Evolutionary conservation across 2,113 vertebrate genomes (phyloP).

Genomic region (Orientallactaga bullata): DNA sequence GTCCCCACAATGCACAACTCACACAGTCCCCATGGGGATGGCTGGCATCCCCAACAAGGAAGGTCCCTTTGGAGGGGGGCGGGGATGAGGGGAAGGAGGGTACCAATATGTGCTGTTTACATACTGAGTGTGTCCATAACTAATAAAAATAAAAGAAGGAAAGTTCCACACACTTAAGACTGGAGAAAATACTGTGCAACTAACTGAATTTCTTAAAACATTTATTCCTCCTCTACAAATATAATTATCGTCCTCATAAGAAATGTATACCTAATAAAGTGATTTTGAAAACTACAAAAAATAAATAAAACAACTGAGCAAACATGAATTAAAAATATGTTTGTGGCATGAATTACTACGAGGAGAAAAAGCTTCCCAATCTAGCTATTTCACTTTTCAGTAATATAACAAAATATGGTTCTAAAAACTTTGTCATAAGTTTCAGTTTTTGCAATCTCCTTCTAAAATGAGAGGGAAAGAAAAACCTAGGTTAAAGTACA

Average conservation of each 20-base stretch:
- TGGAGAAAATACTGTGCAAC: neutral
- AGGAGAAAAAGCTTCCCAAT: neutral
- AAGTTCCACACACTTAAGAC: neutral
- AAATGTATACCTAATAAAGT: neutral
- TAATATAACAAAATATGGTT: neutral
- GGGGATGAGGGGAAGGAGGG: too few species aligned
- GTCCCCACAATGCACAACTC: too few species aligned
- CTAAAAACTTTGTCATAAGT: constrained; percentile 24
- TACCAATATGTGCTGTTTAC: too few species aligned
- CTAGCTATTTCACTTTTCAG: neutral
- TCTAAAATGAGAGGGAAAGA: neutral
- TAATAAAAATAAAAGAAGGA: neutral
- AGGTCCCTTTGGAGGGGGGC: too few species aligned
- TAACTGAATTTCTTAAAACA: neutral
- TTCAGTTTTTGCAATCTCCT: constrained; percentile 3
- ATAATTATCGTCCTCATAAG: neutral
- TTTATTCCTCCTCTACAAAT: neutral
- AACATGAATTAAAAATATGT: constrained; percentile 38
- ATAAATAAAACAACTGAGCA: constrained; percentile 36
- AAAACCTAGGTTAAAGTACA: neutral
- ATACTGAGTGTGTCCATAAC: too few species aligned
- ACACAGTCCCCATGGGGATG: too few species aligned
- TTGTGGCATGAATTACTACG: neutral
- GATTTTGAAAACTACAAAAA: neutral
- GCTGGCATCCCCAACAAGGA: too few species aligned